Evolutionary conservation across 1,140 invertebrate genomes (phyloP), one percentile per base, ranked within the genome.

Genomic region (Caenorhabditis remanei): DNA sequence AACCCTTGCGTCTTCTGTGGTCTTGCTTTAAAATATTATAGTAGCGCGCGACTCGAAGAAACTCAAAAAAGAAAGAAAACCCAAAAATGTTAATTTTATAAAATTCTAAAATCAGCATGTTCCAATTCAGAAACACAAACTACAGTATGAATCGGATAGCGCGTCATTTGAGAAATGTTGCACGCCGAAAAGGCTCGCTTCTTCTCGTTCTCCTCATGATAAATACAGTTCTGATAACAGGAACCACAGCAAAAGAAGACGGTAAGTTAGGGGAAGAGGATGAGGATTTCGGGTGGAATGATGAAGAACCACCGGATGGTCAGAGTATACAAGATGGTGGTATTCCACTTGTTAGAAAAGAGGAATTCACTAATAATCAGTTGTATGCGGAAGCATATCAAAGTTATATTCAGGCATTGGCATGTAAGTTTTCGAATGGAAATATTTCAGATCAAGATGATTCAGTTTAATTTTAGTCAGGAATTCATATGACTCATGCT

Each of bases 381-480:
- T 41, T 67, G n/a, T 84, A 61, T 87, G 58, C 82, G 19, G 83
- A 87, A 46, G 61, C 87, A n/a, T 89, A 89, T 65, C 88, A 89
- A 56, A 89, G 87, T 75, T 89, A 89, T 88, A 89, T 89, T 82
- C 75, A 87, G 32, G 85, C 88, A 87, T 88, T 89, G n/a, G 86
- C 88, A 46, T 89, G 88, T 89, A 88, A 89, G 88, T 87, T 75
- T 79, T 86, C 16, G 19, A 56, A 11, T 50, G 50, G 43, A 84
- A 56, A 14, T 7, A 19, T 46, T n/a, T n/a, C n/a, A 61, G 40
- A 43, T 3, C 2, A 50, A n/a, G n/a, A n/a, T n/a, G 53, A 2
- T 8, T 50, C 21, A 21, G 79, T 61, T 84, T 53, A 16, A 50
- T 40, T 50, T 46, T 75, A 83, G 2, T 7, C 50, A 53, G 50